phyloP scores from a whole-genome alignment of 53 echinoderm and acorn worm species.

The Stichopus horrens region DNA sequence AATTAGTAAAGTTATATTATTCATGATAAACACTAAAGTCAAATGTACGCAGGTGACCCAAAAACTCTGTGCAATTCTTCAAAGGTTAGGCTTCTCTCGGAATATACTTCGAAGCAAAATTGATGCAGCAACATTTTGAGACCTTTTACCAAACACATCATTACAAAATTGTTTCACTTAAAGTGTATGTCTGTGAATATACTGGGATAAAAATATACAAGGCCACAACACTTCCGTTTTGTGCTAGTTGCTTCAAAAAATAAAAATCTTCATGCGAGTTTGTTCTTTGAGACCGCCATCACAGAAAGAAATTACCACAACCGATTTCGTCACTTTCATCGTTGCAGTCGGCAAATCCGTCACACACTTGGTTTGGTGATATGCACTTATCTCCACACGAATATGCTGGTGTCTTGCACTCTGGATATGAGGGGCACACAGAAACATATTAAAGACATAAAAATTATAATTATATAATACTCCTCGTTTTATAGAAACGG shows the following conservation, averaged over 20 bases:
- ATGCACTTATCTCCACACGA: constrained; percentile 21
- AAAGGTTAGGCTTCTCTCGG: too few species aligned
- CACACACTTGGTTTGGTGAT: constrained; percentile 21
- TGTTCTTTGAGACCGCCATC: too few species aligned
- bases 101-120: too few species aligned
- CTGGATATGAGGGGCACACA: background rate
- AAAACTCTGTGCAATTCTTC: too few species aligned
- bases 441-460: background rate
- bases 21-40: too few species aligned
- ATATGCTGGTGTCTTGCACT: constrained; percentile 28
- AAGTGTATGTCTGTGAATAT: too few species aligned
- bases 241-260: background rate
- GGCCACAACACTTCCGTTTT: background rate
- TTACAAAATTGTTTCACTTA: too few species aligned
- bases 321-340: constrained; percentile 1
- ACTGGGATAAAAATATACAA: too few species aligned
- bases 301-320: constrained; percentile 1
- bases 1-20: too few species aligned
- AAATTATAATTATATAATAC: background rate
- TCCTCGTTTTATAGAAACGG: background rate
- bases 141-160: too few species aligned
- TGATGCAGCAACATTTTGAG: too few species aligned
- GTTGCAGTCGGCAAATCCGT: background rate
- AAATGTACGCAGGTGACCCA: too few species aligned
- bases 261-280: background rate